Evolutionary conservation across 1,140 invertebrate genomes (phyloP).

Genomic region (Meteorus sp.): DNA sequence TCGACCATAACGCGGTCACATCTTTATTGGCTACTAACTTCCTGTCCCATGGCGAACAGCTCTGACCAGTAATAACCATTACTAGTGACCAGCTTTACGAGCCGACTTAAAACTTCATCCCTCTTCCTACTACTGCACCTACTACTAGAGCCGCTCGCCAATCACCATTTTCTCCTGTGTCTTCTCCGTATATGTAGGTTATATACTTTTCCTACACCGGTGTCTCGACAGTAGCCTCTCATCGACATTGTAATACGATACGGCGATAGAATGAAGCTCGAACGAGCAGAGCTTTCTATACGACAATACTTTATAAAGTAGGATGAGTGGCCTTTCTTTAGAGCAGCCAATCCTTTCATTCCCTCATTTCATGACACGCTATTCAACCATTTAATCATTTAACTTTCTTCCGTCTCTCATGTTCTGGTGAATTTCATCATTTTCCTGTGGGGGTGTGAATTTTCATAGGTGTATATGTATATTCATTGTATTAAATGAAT

Average conservation of each 20-base stretch:
- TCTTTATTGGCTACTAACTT: slow-evolving; percentile 50
- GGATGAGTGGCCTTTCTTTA: background rate
- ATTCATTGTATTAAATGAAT: slow-evolving; percentile 4
- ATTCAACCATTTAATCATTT: too few species aligned
- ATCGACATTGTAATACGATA: too few species aligned
- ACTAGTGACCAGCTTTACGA: slow-evolving; percentile 41
- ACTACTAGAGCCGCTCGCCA: background rate
- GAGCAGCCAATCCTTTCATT: too few species aligned
- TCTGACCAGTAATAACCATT: slow-evolving; percentile 46
- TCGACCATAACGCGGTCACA: slow-evolving; percentile 37
- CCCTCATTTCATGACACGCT: too few species aligned
- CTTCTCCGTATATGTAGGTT: background rate
- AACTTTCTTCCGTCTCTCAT: too few species aligned
- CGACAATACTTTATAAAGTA: background rate
- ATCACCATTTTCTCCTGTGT: background rate
- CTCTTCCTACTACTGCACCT: background rate
- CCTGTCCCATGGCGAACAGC: slow-evolving; percentile 24
- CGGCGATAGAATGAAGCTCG: too few species aligned
- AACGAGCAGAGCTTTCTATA: too few species aligned
- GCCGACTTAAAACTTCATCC: slow-evolving; percentile 39
- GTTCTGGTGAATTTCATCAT: too few species aligned
- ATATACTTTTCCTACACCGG: too few species aligned
- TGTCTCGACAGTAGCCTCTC: too few species aligned
- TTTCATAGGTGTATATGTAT: background rate
- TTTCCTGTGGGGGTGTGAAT: too few species aligned